These are phyloP conservation scores for Laothoe populi DNA, from an alignment of 2,888 invertebrate genomes.

Conservation along the genomic window DNA sequence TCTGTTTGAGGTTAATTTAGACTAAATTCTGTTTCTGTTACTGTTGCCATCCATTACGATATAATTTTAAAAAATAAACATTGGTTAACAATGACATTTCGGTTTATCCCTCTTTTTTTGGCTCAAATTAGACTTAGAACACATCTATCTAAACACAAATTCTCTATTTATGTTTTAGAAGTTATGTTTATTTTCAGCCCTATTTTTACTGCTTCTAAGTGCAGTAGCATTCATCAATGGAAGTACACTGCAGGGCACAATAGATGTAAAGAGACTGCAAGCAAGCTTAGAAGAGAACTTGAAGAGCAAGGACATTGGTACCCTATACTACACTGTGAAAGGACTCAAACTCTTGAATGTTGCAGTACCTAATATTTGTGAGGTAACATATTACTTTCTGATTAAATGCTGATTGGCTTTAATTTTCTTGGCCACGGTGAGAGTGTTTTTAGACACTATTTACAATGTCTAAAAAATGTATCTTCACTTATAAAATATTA, in stretches of 20 bases:
- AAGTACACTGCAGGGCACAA: slow-evolving; percentile 66
- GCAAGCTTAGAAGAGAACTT: slow-evolving; percentile 75
- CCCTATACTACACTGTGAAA: slow-evolving; percentile 89
- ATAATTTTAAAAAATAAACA: neutral
- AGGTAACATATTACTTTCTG: slow-evolving; percentile 75
- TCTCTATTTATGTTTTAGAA: too few relatives aligned
- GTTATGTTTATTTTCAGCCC: slow-evolving; percentile 50
- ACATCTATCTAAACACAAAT: neutral
- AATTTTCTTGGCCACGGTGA: too few relatives aligned
- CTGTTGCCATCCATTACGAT: neutral
- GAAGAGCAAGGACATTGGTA: slow-evolving; percentile 85
- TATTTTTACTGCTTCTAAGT: slow-evolving; percentile 57
- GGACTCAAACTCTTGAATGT: slow-evolving; percentile 89
- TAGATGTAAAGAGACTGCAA: slow-evolving; percentile 71
- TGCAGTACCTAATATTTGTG: slow-evolving; percentile 84
- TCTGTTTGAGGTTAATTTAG: slow-evolving; percentile 2
- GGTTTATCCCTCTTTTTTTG: too few relatives aligned
- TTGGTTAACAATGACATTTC: neutral
- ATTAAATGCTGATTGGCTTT: too few relatives aligned
- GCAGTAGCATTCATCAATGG: slow-evolving; percentile 58
- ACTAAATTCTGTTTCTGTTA: neutral
- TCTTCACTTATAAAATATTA: too few relatives aligned
- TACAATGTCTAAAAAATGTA: too few relatives aligned
- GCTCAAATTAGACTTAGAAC: too few relatives aligned
- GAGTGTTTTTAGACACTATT: too few relatives aligned